Evolutionary conservation across 2,888 invertebrate species (phyloP), one percentile per base, ranked within the genome.

Genomic region (Hetaerina titia): DNA sequence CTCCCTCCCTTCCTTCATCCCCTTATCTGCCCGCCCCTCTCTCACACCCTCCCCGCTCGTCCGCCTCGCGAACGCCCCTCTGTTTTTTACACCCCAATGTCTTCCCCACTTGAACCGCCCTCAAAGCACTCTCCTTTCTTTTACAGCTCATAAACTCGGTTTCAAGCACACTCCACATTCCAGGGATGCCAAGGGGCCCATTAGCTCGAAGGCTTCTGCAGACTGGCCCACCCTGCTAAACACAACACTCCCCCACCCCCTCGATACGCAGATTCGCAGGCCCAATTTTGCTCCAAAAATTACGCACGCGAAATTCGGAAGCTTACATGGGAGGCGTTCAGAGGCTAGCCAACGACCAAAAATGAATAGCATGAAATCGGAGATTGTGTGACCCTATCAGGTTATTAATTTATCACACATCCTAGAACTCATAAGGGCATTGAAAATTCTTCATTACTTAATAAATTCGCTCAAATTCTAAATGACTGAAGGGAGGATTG

Each of bases 161-260:
- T 25, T 31, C 81, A 81, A 81, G 69, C 31, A 31, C 81, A 81
- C 81, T 81, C 81, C 31, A 81, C 81, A 81, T 81, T 81, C 81
- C 81, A 81, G 81, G 81, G 81, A 81, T 81, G 81, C 74, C n/a
- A 74, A n/a, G 74, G 25, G 74, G 8, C 25, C 81, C 81, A 81
- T 81, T 81, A 81, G 81, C 81, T 81, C 22, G 25, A 11, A n/a
- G 31, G 81, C 31, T 11, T 31, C 81, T 81, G 81, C 13, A 15
- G 31, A 11, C n/a, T 13, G 81, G 81, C 11, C 31, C 15, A 2
- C 31, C 13, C 11, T 31, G 81, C 81, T 25, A 45, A 81, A 81
- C 81, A 81, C 81, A 25, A 81, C 25, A 81, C 6, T 31, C 81
- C 31, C 22, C 5, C n/a, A n/a, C 69, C n/a, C 13, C 31, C 31